A percentile compares a stretch with the other conserved stretches of the same genome.
phyloP scores from a whole-genome alignment of 2,888 invertebrate species.

The Lacanobia wlatinum region DNA sequence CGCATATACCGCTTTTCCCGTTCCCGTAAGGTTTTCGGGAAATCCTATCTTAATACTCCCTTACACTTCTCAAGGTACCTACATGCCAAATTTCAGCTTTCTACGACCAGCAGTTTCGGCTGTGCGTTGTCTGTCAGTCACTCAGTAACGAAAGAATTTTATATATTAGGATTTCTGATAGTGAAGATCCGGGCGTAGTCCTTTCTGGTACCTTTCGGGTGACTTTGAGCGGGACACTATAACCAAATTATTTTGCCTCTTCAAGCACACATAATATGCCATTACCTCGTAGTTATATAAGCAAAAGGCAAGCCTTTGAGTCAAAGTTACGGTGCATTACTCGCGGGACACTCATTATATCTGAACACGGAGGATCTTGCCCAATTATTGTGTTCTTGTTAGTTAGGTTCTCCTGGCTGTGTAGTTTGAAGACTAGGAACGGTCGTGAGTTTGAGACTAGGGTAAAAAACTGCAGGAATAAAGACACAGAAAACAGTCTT shows the following conservation, averaged over 20 bases:
- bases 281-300: conserved; percentile 1
- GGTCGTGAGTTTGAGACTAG: not conserved
- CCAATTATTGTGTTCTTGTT: conserved; percentile 20
- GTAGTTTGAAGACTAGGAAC: not conserved
- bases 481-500: no score
- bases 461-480: not conserved
- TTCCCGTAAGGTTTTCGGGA: no score
- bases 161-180: no score
- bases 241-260: conserved; percentile 9
- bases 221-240: not conserved
- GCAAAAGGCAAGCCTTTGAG: conserved; percentile 34
- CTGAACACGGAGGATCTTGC: conserved; percentile 7
- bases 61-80: no score
- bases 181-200: no score
- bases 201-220: not conserved
- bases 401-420: not conserved
- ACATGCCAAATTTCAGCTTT: no score
- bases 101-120: no score
- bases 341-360: conserved; percentile 39
- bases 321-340: conserved; percentile 40
- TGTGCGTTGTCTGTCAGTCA: no score
- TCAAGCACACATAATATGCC: not conserved
- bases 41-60: no score
- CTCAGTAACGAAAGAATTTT: no score
- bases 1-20: no score